phyloP scores from a whole-genome alignment of 92 coral and sea anemone species.

The Nematostella vectensis region DNA sequence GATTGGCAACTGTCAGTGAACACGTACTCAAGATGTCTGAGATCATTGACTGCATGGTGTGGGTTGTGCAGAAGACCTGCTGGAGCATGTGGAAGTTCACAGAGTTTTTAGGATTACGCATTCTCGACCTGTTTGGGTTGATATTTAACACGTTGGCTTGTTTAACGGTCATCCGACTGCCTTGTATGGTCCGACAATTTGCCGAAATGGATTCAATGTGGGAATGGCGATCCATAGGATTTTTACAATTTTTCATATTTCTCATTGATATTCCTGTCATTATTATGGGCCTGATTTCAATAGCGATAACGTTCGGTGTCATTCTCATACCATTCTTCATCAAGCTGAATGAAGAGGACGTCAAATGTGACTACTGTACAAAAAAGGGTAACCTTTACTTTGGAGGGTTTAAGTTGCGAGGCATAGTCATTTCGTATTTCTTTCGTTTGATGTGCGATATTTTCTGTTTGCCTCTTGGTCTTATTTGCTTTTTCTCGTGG shows the following conservation, averaged over 20 bases:
- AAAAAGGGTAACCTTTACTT: slow-evolving; percentile 22
- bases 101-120: slow-evolving; percentile 63
- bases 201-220: slow-evolving; percentile 38
- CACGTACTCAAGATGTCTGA: slow-evolving; percentile 92
- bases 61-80: slow-evolving; percentile 77
- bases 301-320: slow-evolving; percentile 50
- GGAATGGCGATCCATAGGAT: slow-evolving; percentile 73
- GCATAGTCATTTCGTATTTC: slow-evolving; percentile 52
- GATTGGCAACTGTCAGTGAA: too few species aligned
- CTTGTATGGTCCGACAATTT: slow-evolving; percentile 77
- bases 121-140: slow-evolving; percentile 73
- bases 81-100: slow-evolving; percentile 84
- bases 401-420: slow-evolving; percentile 65
- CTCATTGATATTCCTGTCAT: slow-evolving; percentile 82
- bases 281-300: slow-evolving; percentile 53
- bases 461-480: slow-evolving; percentile 70
- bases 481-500: slow-evolving; percentile 77
- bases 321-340: slow-evolving; percentile 57
- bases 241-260: slow-evolving; percentile 66
- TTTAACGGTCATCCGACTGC: slow-evolving; percentile 70
- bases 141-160: slow-evolving; percentile 84
- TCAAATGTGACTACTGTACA: slow-evolving; percentile 38
- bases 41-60: slow-evolving; percentile 91
- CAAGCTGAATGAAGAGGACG: slow-evolving; percentile 24
- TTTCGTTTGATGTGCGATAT: slow-evolving; percentile 75